Evolutionary conservation across 2,797 vertebrate genomes (phyloP).

Genomic region (Gymnothorax reevesii): DNA sequence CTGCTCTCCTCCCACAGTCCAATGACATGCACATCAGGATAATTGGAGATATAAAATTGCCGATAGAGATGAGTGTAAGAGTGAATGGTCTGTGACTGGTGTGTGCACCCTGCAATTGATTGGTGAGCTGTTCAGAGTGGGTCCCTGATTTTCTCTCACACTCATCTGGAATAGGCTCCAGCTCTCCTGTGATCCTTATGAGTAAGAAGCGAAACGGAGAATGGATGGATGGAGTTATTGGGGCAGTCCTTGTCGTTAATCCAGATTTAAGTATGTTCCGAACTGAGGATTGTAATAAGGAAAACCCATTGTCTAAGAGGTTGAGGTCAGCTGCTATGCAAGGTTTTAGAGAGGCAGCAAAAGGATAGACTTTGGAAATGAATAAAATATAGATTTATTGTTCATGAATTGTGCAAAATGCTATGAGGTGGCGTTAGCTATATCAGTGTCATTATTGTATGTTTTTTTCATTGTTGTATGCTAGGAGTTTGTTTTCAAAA

Average conservation of each 20-base stretch:
- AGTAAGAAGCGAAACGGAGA: too few relatives aligned
- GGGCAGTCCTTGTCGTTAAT: neutral
- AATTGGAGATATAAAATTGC: too few relatives aligned
- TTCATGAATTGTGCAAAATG: conserved; percentile 26
- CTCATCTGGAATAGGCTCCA: too few relatives aligned
- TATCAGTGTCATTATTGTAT: neutral
- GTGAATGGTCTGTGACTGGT: too few relatives aligned
- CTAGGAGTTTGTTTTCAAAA: too few relatives aligned
- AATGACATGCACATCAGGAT: too few relatives aligned
- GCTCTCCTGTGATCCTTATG: too few relatives aligned
- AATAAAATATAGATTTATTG: conserved; percentile 10
- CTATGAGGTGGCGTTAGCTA: neutral
- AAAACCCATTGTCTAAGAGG: neutral
- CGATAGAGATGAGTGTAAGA: too few relatives aligned
- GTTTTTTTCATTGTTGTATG: neutral
- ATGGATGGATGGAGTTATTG: neutral
- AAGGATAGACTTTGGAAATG: neutral
- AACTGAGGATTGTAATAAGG: neutral
- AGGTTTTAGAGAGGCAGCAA: neutral
- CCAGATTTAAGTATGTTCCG: neutral
- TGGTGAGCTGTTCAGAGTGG: too few relatives aligned
- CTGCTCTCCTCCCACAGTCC: too few relatives aligned
- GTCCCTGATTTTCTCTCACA: too few relatives aligned
- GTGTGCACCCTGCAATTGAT: too few relatives aligned
- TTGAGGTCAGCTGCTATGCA: neutral